These are phyloP conservation scores for Martes martes DNA, from an alignment of 2,113 vertebrate species.

Conservation along the genomic window DNA sequence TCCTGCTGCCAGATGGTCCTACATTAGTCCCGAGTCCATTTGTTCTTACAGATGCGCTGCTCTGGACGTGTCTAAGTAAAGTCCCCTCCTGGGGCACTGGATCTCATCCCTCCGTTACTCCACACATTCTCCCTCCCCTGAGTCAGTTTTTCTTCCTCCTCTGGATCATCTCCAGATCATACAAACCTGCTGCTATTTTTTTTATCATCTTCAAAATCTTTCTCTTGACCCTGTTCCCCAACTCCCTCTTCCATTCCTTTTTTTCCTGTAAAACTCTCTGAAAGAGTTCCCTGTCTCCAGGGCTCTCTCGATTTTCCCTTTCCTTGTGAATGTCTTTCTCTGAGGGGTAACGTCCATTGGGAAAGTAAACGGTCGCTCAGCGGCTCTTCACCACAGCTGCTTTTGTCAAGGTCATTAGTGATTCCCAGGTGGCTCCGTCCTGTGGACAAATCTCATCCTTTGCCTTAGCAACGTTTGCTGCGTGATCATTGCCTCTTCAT, in stretches of 20 bases:
- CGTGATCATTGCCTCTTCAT: neutral
- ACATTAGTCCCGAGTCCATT: neutral
- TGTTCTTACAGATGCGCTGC: fast-evolving
- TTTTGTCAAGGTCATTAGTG: neutral
- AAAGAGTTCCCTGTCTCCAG: neutral
- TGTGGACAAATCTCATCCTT: neutral
- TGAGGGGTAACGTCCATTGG: neutral
- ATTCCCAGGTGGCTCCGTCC: neutral
- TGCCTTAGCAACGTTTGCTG: neutral
- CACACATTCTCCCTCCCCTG: too few relatives aligned
- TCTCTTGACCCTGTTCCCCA: neutral
- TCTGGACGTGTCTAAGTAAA: neutral
- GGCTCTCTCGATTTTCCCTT: neutral
- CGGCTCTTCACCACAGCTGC: neutral
- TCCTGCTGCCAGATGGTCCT: too few relatives aligned
- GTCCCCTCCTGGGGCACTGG: too few relatives aligned
- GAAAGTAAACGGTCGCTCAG: neutral
- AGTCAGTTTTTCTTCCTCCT: neutral
- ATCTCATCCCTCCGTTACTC: neutral
- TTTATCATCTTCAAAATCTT: neutral
- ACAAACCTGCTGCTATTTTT: neutral
- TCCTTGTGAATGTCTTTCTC: neutral
- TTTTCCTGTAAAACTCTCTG: neutral
- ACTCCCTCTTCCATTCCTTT: neutral
- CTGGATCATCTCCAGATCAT: neutral